Evolutionary conservation across 2,113 vertebrate genomes (phyloP).

Genomic region (Sinocyclocheilus anshuiensis): DNA sequence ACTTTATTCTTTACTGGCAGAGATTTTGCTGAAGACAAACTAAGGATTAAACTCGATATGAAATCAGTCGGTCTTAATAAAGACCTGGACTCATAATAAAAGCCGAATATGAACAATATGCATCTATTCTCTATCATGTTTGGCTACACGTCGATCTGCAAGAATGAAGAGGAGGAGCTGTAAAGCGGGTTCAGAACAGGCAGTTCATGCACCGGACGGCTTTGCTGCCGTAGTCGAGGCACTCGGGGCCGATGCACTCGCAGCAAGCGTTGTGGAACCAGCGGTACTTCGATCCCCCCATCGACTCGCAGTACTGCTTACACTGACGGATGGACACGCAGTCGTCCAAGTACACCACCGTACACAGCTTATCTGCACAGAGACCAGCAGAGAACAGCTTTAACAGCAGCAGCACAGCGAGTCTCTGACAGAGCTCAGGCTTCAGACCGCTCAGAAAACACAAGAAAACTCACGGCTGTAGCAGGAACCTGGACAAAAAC

Average conservation of each 20-base stretch:
- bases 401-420: conserved; percentile 90
- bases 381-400: conserved; percentile 87
- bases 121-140: neutral
- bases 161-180: neutral
- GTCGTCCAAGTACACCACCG: conserved; percentile 98
- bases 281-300: conserved; percentile 98
- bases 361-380: conserved; percentile 88
- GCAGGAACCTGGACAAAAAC: no score
- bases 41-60: neutral
- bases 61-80: neutral
- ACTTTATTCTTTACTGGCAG: no score
- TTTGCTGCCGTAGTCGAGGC: conserved; percentile 97
- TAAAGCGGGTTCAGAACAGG: conserved; percentile 77
- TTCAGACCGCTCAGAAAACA: no score
- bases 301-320: conserved; percentile 96
- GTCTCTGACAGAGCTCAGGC: conserved; percentile 97
- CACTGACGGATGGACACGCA: conserved; percentile 98
- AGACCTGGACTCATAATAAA: neutral
- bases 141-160: no score
- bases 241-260: conserved; percentile 95
- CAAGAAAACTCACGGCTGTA: conserved; percentile 84
- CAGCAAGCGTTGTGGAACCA: conserved; percentile 99
- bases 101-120: neutral
- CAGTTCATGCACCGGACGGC: conserved; percentile 97
- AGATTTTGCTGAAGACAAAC: neutral